Conservation (phyloP, 1,140 invertebrate genomes). For the Aphelinus atriplicis region DNA sequence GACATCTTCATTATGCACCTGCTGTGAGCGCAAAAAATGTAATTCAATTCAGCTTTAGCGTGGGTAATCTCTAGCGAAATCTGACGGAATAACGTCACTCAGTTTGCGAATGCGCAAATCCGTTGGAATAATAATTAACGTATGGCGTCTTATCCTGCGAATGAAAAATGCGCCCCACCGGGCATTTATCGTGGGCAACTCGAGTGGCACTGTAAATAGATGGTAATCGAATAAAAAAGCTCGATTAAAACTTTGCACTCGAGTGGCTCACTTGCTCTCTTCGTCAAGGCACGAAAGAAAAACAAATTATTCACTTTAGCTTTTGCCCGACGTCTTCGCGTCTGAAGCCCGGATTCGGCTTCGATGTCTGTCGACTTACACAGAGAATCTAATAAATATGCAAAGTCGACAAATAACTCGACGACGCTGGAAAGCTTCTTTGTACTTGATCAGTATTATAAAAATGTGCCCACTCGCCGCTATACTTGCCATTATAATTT, state of each 20-base stretch:
- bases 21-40: not conserved
- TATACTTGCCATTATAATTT: conserved; percentile 20
- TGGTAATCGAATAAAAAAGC: conserved; percentile 51
- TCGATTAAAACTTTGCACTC: conserved; percentile 52
- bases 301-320: conserved; percentile 50
- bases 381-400: conserved; percentile 59
- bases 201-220: conserved; percentile 43
- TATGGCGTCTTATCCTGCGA: not conserved
- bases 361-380: conserved; percentile 50
- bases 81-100: not conserved
- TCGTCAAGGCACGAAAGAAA: conserved; percentile 44
- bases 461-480: not conserved
- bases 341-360: conserved; percentile 43
- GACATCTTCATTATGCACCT: no score
- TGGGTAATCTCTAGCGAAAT: not conserved
- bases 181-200: conserved; percentile 16
- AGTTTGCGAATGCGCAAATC: conserved; percentile 13
- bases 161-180: not conserved
- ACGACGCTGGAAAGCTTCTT: conserved; percentile 37
- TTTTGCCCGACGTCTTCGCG: conserved; percentile 40
- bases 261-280: conserved; percentile 32
- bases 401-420: conserved; percentile 54
- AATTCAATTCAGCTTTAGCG: not conserved
- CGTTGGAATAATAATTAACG: conserved; percentile 19
- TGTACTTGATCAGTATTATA: conserved; percentile 31